Evolutionary conservation across 2,797 vertebrate genomes (phyloP).

Genomic region (Sylvilagus floridanus): DNA sequence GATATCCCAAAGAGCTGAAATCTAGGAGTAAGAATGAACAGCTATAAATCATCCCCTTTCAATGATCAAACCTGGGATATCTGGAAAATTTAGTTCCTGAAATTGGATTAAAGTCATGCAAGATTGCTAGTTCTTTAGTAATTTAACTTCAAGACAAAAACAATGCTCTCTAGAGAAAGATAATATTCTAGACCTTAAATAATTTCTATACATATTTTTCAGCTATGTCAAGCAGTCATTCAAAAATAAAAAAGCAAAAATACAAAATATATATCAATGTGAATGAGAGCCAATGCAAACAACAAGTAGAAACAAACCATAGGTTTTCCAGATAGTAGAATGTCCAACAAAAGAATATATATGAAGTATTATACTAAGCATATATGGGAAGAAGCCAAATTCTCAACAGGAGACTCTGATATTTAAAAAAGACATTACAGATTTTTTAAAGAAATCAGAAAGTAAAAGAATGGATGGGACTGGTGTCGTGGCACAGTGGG

Average conservation of each 20-base stretch:
- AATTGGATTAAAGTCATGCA: background rate
- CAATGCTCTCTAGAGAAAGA: background rate
- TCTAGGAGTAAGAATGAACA: background rate
- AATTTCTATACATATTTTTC: background rate
- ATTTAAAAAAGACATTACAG: background rate
- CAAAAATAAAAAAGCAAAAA: background rate
- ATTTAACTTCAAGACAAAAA: background rate
- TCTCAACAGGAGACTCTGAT: background rate
- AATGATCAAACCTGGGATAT: background rate
- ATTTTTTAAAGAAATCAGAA: background rate
- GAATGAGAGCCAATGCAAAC: background rate
- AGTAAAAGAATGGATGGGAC: background rate
- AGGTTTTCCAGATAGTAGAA: background rate
- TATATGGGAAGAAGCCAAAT: background rate
- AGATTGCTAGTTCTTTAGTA: background rate
- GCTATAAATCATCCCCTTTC: background rate
- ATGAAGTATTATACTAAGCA: background rate
- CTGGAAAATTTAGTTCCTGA: background rate
- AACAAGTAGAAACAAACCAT: background rate
- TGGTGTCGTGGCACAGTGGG: too few species aligned
- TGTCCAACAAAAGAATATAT: background rate
- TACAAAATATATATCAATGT: background rate
- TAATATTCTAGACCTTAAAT: background rate
- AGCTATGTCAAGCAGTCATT: background rate
- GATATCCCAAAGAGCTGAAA: background rate